Evolutionary conservation across 2,113 vertebrate species (phyloP).

Genomic region (Seriola rivoliana): DNA sequence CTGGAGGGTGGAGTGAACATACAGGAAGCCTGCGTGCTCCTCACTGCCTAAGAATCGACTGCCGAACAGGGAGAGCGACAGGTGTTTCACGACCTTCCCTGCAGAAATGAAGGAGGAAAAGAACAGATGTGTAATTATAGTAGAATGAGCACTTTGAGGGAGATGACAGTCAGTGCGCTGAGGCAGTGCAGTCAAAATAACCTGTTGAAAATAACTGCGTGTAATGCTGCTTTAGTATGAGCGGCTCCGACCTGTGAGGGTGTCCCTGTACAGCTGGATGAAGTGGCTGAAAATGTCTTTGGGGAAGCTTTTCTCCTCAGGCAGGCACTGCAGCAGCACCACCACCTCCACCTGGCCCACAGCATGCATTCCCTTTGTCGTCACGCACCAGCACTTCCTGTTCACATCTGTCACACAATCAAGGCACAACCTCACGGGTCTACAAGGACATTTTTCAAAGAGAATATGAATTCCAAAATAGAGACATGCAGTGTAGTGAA

Average conservation of each 20-base stretch:
- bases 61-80: constrained; percentile 90
- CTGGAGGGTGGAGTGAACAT: constrained; percentile 91
- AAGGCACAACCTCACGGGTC: constrained; percentile 9
- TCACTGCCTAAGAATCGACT: constrained; percentile 89
- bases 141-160: neutral
- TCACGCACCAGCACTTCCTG: constrained; percentile 95
- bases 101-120: constrained; percentile 43
- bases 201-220: neutral
- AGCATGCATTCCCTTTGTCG: constrained; percentile 93
- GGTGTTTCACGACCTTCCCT: constrained; percentile 91
- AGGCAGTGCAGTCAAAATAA: neutral
- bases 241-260: constrained; percentile 89
- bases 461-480: neutral
- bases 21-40: constrained; percentile 94
- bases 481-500: neutral
- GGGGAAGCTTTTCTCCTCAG: constrained; percentile 92
- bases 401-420: constrained; percentile 90
- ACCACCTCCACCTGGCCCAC: constrained; percentile 96
- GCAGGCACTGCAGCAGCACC: constrained; percentile 90
- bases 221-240: neutral
- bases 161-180: neutral
- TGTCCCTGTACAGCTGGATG: constrained; percentile 93
- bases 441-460: neutral
- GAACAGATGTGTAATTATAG: neutral
- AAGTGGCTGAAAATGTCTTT: constrained; percentile 93